Percentiles rank a stretch among this genome's conserved stretches.
These are phyloP conservation scores for Caenorhabditis parvicauda DNA, from an alignment of 2,888 invertebrate genomes.

Conservation along the genomic window DNA sequence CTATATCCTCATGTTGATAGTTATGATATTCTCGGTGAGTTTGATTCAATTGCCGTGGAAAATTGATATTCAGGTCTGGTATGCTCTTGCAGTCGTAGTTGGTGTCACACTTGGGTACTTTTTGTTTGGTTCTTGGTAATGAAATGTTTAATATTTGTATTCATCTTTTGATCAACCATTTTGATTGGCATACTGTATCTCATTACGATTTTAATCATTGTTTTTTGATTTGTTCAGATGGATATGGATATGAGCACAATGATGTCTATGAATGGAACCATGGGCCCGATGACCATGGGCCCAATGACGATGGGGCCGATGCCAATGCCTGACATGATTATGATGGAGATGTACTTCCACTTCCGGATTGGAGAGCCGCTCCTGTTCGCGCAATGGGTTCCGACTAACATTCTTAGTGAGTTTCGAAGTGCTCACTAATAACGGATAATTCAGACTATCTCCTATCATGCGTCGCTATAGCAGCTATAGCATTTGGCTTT, in stretches of 20 bases:
- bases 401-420: constrained; percentile 34
- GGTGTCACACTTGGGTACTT: constrained; percentile 50
- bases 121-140: constrained; percentile 41
- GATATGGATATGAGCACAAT: no score
- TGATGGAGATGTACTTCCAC: constrained; percentile 62
- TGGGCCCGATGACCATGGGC: no score
- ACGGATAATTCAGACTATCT: constrained; percentile 39
- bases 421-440: neutral
- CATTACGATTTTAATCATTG: neutral
- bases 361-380: constrained; percentile 50
- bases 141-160: neutral
- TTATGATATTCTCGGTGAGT: constrained; percentile 56
- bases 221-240: neutral
- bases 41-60: neutral
- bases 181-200: no score
- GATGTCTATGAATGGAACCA: no score
- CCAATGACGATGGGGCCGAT: constrained; percentile 12
- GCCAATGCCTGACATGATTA: constrained; percentile 34
- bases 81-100: constrained; percentile 47
- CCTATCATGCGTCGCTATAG: constrained; percentile 48
- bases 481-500: constrained; percentile 30
- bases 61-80: constrained; percentile 36
- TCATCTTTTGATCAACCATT: constrained; percentile 2
- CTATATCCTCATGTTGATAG: constrained; percentile 57
- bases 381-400: constrained; percentile 49